Evolutionary conservation across 2,113 vertebrate genomes (phyloP).

Genomic region (Desmodus rotundus): DNA sequence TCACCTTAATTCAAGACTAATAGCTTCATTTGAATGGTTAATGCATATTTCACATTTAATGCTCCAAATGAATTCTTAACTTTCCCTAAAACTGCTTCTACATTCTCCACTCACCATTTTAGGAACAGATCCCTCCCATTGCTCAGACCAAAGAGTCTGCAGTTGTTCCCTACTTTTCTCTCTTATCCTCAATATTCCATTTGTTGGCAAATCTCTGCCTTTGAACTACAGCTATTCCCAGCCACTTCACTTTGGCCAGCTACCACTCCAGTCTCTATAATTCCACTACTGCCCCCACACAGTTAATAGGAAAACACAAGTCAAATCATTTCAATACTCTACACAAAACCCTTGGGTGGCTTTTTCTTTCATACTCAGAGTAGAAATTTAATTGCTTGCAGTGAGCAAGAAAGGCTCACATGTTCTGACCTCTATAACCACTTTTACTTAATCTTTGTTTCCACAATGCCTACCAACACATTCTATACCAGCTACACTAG

Average conservation of each 20-base stretch:
- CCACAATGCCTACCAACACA: background rate
- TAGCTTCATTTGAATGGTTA: background rate
- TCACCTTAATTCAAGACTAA: background rate
- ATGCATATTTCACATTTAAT: background rate
- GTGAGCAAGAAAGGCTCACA: background rate
- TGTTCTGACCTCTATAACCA: background rate
- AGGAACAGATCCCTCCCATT: background rate
- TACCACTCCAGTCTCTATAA: background rate
- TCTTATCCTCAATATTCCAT: background rate
- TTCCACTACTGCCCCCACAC: background rate
- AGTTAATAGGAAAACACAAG: background rate
- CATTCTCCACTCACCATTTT: background rate
- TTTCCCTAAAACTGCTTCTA: background rate
- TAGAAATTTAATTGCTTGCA: background rate
- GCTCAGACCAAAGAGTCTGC: background rate
- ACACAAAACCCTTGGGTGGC: background rate
- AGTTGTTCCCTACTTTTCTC: background rate
- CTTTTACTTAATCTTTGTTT: background rate
- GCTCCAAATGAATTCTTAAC: background rate
- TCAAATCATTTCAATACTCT: background rate
- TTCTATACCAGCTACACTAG: fast-evolving
- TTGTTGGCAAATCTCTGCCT: background rate
- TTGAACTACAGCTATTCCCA: background rate
- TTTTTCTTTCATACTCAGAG: background rate
- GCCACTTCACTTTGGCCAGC: background rate